Percentiles rank a stretch among this genome's conserved stretches.
Evolutionary conservation across 2,113 vertebrate genomes (phyloP).

Genomic region (Spheniscus mendiculus): DNA sequence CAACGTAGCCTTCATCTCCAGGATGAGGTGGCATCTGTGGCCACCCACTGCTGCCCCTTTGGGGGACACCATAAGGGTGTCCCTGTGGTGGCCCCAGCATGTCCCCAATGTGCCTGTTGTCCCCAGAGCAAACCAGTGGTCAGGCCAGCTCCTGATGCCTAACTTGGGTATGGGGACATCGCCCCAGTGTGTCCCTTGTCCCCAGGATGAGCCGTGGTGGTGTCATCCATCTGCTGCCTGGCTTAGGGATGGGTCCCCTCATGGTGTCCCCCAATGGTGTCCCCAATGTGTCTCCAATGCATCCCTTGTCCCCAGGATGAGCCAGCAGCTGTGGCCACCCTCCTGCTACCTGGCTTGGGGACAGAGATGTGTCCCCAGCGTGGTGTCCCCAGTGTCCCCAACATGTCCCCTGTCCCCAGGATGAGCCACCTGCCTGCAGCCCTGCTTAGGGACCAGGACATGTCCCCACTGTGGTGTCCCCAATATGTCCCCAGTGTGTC

Average conservation of each 20-base stretch:
- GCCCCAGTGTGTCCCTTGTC: neutral
- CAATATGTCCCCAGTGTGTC: accelerated
- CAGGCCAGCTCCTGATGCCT: neutral
- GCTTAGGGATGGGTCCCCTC: neutral
- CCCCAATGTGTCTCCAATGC: neutral
- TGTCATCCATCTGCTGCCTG: neutral
- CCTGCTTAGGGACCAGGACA: neutral
- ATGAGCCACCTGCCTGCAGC: neutral
- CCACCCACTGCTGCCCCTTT: neutral
- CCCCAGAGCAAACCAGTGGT: neutral
- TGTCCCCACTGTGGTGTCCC: neutral
- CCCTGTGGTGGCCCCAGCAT: accelerated
- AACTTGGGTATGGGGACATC: neutral
- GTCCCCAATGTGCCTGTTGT: neutral
- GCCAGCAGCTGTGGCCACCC: neutral
- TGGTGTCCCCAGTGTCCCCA: neutral
- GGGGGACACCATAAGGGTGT: neutral
- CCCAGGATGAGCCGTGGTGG: neutral
- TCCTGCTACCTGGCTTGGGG: neutral
- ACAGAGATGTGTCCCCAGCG: neutral
- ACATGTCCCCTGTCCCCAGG: neutral
- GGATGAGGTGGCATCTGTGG: neutral
- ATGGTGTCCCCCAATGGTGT: neutral
- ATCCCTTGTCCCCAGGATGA: neutral
- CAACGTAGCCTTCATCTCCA: neutral